Evolutionary conservation across 2,888 invertebrate species (phyloP).

Genomic region (Troides oblongomaculatus): DNA sequence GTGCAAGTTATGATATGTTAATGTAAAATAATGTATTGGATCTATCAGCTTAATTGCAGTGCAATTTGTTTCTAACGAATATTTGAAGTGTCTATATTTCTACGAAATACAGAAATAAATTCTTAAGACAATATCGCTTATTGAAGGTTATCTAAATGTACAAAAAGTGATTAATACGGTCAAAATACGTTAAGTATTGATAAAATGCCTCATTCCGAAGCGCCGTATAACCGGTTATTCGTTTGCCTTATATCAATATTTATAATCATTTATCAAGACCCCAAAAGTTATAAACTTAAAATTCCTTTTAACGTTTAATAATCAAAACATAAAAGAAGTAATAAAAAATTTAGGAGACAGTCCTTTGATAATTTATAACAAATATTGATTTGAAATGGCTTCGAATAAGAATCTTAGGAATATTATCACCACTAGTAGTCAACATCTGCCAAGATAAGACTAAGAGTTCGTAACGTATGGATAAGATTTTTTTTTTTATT

Average conservation of each 20-base stretch:
- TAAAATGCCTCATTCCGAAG: conserved; percentile 14
- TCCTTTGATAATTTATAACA: conserved; percentile 76
- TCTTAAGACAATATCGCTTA: background rate
- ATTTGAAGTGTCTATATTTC: background rate
- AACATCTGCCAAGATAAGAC: conserved; percentile 48
- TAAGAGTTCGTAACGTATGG: conserved; percentile 46
- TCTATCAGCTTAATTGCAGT: background rate
- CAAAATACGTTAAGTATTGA: conserved; percentile 19
- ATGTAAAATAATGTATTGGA: no score
- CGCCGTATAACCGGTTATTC: conserved; percentile 43
- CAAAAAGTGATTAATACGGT: conserved; percentile 1
- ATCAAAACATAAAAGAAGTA: conserved; percentile 76
- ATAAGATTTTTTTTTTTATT: conserved; percentile 34
- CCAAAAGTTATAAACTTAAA: conserved; percentile 67
- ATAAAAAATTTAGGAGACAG: conserved; percentile 70
- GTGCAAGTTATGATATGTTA: no score
- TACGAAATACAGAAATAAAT: background rate
- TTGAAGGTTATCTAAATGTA: background rate
- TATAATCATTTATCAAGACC: conserved; percentile 67
- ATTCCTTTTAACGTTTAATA: conserved; percentile 60
- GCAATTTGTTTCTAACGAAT: background rate
- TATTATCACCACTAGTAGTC: conserved; percentile 74
- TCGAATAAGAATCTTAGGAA: conserved; percentile 76
- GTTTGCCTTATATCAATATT: conserved; percentile 48
- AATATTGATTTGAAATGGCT: conserved; percentile 78